Evolutionary conservation across 2,113 vertebrate species (phyloP), one percentile per base, ranked within the genome.

Genomic region (Crocuta crocuta): DNA sequence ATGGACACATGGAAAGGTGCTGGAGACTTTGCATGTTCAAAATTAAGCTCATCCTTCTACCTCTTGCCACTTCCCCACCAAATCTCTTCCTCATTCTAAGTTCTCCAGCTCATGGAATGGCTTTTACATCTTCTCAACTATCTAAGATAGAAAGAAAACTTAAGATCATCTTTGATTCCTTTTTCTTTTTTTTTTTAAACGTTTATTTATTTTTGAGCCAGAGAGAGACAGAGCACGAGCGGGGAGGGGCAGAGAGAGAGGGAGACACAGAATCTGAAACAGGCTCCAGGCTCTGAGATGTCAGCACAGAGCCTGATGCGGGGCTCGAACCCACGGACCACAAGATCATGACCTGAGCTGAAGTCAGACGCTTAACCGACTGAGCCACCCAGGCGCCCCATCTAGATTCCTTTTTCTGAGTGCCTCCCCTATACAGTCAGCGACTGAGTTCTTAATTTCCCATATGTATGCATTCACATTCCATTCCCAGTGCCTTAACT

Each of bases 91-190:
- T 80, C 11, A 96, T 81, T 94, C 28, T 85, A 24, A 68, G 21
- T 85, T 94, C 66, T 76, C 58, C 12, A 85, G 79, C 78, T 92
- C 63, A 88, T 71, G 26, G 73, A 94, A 96, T 94, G 83, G 83
- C 19, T 94, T 89, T 80, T 31, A 81, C 1, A 74, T 68, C 17
- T 96, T 90, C 39, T 89, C 83, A 95, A 71, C 17, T 45, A 93
- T 31, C 16, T 15, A 78, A 63, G 43, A 33, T 50, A 95, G 43
- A 82, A 92, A 90, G 68, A 85, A 92, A 95, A 93, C 12, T 39
- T 55, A 81, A 28, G 28, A 90, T 48, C 53, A 80, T 21, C 35
- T 31, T 89, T 65, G 85, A 97, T 89, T 66, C 31, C 17, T 85
- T 88, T n/a, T 48, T 81, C 63, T 92, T 61, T 35, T 39, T 39